phyloP scores from a whole-genome alignment of 2,113 vertebrate species.

The Entelurus aequoreus region DNA sequence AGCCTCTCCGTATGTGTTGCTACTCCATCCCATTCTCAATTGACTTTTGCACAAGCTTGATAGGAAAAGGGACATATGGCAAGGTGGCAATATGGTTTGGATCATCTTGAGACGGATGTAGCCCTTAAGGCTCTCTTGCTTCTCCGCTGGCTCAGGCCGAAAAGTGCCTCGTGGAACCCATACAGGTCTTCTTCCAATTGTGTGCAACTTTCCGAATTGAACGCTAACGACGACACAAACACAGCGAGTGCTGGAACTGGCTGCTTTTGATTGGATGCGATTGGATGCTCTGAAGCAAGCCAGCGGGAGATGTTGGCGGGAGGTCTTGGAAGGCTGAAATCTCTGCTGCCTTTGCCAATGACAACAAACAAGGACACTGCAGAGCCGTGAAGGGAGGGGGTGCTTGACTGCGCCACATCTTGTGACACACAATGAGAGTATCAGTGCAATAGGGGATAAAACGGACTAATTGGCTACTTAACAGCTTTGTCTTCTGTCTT shows the following conservation, averaged over 20 bases:
- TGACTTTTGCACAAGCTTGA: constrained; percentile 19
- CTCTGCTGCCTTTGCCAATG: constrained; percentile 52
- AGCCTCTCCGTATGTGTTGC: too few species aligned
- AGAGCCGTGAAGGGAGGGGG: constrained; percentile 38
- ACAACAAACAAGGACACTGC: constrained; percentile 48
- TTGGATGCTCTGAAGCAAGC: constrained; percentile 34
- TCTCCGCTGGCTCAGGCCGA: constrained; percentile 33
- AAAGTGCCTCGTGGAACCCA: constrained; percentile 53
- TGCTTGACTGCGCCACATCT: constrained; percentile 43
- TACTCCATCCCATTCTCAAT: too few species aligned
- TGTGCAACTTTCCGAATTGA: constrained; percentile 59
- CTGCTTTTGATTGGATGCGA: constrained; percentile 58
- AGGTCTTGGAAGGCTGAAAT: constrained; percentile 46
- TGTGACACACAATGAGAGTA: constrained; percentile 54
- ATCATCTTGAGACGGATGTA: constrained; percentile 53
- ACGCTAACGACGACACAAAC: constrained; percentile 53
- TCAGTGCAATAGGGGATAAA: constrained; percentile 49
- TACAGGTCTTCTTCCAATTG: constrained; percentile 48
- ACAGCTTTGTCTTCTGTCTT: constrained; percentile 44
- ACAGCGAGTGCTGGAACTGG: constrained; percentile 28
- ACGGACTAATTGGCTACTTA: constrained; percentile 62
- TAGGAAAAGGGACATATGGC: constrained; percentile 53
- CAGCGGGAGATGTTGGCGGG: constrained; percentile 16
- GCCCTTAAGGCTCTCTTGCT: constrained; percentile 1
- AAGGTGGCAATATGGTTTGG: constrained; percentile 36